Evolutionary conservation across 2,888 invertebrate genomes (phyloP).

Genomic region (Drosophila prostipennis): DNA sequence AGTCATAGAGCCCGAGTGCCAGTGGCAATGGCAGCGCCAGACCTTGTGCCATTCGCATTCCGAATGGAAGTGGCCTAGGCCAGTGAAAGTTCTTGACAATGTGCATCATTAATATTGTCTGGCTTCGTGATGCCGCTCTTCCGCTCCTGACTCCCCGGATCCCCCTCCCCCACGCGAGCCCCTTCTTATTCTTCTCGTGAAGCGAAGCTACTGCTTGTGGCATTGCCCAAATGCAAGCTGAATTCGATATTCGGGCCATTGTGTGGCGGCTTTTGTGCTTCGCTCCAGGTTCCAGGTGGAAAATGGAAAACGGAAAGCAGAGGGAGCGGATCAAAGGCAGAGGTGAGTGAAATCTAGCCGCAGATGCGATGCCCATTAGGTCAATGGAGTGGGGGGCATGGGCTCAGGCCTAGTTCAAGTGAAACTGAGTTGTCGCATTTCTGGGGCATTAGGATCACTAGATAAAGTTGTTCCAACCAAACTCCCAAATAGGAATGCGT

Average conservation of each 20-base stretch:
- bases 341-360: slow-evolving; percentile 38
- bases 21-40: slow-evolving; percentile 32
- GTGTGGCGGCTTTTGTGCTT: slow-evolving; percentile 40
- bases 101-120: slow-evolving; percentile 78
- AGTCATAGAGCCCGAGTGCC: slow-evolving; percentile 17
- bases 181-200: slow-evolving; percentile 20
- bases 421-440: slow-evolving; percentile 25
- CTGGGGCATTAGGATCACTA: slow-evolving; percentile 18
- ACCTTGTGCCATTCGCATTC: slow-evolving; percentile 61
- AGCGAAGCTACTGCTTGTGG: slow-evolving; percentile 29
- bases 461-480: background rate
- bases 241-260: slow-evolving; percentile 46
- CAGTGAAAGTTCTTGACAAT: slow-evolving; percentile 78
- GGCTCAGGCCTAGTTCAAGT: slow-evolving; percentile 20
- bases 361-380: slow-evolving; percentile 38
- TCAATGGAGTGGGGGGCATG: slow-evolving; percentile 22
- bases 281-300: slow-evolving; percentile 41
- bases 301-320: slow-evolving; percentile 13
- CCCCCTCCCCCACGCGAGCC: background rate
- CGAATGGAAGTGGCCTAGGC: slow-evolving; percentile 75
- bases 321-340: slow-evolving; percentile 5
- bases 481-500: too few species aligned
- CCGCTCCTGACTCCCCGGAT: slow-evolving; percentile 25
- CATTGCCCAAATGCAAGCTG: slow-evolving; percentile 44
- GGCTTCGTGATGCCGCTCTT: slow-evolving; percentile 49